phyloP scores from a whole-genome alignment of 2,113 vertebrate species.

The Trachemys scripta region DNA sequence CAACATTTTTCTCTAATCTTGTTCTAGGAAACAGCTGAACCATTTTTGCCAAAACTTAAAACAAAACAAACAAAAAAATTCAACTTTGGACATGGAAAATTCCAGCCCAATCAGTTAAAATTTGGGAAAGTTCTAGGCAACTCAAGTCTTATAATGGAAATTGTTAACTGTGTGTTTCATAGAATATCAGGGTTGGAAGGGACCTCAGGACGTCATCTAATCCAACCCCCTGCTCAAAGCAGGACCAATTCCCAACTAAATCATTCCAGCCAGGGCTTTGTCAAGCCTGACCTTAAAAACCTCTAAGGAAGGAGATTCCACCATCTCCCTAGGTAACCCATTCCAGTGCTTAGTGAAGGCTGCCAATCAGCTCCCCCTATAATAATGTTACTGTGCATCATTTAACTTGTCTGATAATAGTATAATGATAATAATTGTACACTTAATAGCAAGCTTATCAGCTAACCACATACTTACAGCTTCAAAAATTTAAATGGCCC shows the following conservation, averaged over 20 bases:
- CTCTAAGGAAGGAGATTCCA: too few relatives aligned
- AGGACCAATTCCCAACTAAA: too few relatives aligned
- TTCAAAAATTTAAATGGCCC: background rate
- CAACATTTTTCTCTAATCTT: background rate
- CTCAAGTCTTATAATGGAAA: background rate
- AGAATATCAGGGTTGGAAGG: too few relatives aligned
- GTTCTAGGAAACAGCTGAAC: background rate
- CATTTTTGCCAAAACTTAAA: background rate
- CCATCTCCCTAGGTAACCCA: too few relatives aligned
- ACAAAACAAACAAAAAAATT: background rate
- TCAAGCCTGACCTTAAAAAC: too few relatives aligned
- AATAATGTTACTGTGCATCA: background rate
- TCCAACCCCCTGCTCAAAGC: too few relatives aligned
- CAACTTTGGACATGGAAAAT: background rate
- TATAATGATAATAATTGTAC: background rate
- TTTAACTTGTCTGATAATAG: background rate
- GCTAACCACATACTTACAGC: background rate
- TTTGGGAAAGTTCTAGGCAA: background rate
- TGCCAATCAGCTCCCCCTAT: background rate
- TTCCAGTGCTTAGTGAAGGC: background rate
- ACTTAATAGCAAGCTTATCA: background rate
- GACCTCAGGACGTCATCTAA: too few relatives aligned
- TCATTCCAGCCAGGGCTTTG: too few relatives aligned
- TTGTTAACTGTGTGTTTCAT: background rate
- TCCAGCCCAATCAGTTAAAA: background rate